Percentiles rank a stretch among this genome's conserved stretches.
Conservation (phyloP, 2,888 invertebrate genomes). For the Microctonus brassicae region DNA sequence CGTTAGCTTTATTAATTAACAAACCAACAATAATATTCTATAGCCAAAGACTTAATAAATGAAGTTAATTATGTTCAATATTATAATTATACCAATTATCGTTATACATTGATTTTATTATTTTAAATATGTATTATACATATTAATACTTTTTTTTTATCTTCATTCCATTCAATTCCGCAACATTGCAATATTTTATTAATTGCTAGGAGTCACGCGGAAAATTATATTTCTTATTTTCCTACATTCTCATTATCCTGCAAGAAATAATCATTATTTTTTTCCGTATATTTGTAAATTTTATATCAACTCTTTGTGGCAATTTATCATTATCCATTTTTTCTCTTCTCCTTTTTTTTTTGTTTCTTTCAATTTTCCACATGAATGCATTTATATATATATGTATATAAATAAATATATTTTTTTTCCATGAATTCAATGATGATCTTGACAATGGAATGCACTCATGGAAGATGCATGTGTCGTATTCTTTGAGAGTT, state of each 20-base stretch:
- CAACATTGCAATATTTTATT: too few relatives aligned
- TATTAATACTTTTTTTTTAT: too few relatives aligned
- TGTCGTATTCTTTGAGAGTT: slow-evolving; percentile 22
- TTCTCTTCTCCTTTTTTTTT: not conserved
- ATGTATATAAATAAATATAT: slow-evolving; percentile 2
- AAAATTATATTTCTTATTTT: not conserved
- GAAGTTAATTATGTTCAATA: too few relatives aligned
- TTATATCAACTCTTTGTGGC: not conserved
- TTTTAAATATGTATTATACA: too few relatives aligned
- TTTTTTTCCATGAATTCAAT: slow-evolving; percentile 9
- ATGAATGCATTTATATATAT: not conserved
- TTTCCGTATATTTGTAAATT: not conserved
- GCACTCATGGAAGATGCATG: slow-evolving; percentile 39
- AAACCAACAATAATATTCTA: too few relatives aligned
- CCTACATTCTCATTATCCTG: not conserved
- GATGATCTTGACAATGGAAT: slow-evolving; percentile 13
- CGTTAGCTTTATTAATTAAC: too few relatives aligned
- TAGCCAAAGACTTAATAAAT: too few relatives aligned
- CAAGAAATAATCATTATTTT: not conserved
- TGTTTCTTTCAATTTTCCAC: not conserved
- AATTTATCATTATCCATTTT: not conserved
- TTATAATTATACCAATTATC: too few relatives aligned
- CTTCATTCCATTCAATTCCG: too few relatives aligned
- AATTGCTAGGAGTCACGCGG: too few relatives aligned
- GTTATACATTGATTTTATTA: too few relatives aligned